Evolutionary conservation across 2,888 invertebrate species (phyloP), one percentile per base, ranked within the genome.

Genomic region (Drosophila histrio): DNA sequence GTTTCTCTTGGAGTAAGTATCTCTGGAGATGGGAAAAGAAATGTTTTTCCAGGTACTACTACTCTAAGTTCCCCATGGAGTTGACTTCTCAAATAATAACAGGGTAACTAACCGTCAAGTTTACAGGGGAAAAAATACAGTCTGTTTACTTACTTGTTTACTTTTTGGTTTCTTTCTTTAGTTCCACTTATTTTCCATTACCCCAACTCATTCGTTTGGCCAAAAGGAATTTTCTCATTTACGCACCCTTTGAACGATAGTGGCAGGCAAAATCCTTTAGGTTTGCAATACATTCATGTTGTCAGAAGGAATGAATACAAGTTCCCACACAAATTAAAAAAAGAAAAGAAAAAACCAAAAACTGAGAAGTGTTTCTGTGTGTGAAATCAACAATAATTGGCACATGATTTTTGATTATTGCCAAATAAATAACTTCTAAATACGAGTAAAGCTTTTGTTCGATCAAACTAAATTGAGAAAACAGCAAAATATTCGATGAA

Each of bases 211-310:
- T 21, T 32, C 26, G 34, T 38, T 46, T 36, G 39, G 15, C 30
- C 50, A 58, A 58, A 61, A 72, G 68, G 75, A 77, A 75, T 75
- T 74, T 61, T 77, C 63, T 64, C 75, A 75, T 77, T 75, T 77
- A 59, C 68, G 73, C 72, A 77, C 73, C 60, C 67, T 74, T 76
- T 77, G 44, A 72, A 71, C 36, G 66, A 47, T 73, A 32, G 60
- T 50, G 64, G 34, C 64, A 44, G 71, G 38, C 50, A 60, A 61
- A 71, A 60, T 64, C 60, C 60, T 53, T 59, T 46, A 21, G 57
- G 32, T 32, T 28, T 21, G 38, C 50, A 41, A 39, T 57, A 44
- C 49, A 52, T 59, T 46, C 56, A 57, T 39, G 56, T 46, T 60
- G 70, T 57, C 57, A 46, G 49, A 15, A 46, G 38, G 41, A 19